Percentiles rank a stretch among this genome's conserved stretches.
These are phyloP conservation scores for Phaenicophaeus curvirostris DNA, from an alignment of 2,797 vertebrate species.

Conservation along the genomic window DNA sequence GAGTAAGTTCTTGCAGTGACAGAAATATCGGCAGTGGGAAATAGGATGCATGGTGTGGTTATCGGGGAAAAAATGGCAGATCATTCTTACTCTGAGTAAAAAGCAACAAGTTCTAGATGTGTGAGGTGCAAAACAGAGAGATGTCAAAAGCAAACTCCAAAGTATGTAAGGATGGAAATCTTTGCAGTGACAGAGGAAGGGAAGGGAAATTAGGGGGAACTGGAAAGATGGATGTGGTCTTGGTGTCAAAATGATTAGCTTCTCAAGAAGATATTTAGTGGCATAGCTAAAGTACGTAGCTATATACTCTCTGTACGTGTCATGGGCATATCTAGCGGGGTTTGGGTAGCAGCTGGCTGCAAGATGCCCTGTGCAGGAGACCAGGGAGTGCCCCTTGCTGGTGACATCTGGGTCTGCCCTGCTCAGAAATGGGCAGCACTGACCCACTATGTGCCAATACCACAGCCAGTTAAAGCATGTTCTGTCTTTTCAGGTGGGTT, in stretches of 20 bases:
- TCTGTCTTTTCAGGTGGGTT: background rate
- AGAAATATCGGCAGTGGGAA: background rate
- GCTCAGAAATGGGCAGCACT: background rate
- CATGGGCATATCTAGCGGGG: background rate
- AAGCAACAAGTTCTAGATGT: background rate
- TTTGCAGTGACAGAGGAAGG: background rate
- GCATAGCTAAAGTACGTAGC: background rate
- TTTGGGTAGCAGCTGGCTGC: background rate
- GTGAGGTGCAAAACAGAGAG: background rate
- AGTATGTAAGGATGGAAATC: background rate
- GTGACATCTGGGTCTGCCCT: background rate
- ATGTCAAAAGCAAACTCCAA: background rate
- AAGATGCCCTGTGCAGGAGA: background rate
- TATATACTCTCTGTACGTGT: background rate
- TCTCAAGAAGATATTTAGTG: background rate
- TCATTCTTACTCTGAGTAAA: background rate
- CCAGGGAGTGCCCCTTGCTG: rapidly evolving
- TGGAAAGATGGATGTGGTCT: background rate
- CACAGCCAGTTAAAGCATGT: background rate
- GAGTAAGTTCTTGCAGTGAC: background rate
- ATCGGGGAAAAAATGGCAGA: background rate
- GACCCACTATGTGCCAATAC: rapidly evolving
- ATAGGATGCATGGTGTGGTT: background rate
- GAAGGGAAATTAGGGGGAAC: background rate
- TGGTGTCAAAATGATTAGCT: background rate